phyloP scores from a whole-genome alignment of 2,113 vertebrate species.

The Oceanodroma tethys region DNA sequence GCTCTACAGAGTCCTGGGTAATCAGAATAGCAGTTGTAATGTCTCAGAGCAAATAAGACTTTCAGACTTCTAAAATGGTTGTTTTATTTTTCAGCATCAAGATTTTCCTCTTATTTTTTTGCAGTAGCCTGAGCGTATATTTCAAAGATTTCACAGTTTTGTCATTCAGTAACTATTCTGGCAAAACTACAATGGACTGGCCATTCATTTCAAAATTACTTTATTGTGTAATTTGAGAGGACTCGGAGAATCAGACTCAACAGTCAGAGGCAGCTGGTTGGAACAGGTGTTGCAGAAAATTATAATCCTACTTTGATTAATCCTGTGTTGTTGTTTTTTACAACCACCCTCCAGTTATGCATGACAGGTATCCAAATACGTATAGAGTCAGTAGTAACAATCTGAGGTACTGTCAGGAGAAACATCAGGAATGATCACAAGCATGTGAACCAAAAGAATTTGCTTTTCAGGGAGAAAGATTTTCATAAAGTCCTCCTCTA shows the following conservation, averaged over 20 bases:
- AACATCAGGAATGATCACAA: conserved; percentile 52
- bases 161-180: conserved; percentile 28
- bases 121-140: conserved; percentile 5
- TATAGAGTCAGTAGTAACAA: conserved; percentile 46
- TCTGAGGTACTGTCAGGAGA: conserved; percentile 62
- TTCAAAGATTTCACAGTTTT: conserved; percentile 18
- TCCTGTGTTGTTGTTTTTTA: conserved; percentile 48
- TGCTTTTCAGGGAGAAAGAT: conserved; percentile 7
- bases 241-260: conserved; percentile 49
- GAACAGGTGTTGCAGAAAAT: conserved; percentile 77
- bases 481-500: conserved; percentile 14
- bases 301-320: conserved; percentile 75
- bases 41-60: neutral
- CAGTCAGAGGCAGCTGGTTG: conserved; percentile 69
- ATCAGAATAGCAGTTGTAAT: neutral
- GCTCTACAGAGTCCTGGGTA: neutral
- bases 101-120: neutral
- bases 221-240: conserved; percentile 69
- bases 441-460: conserved; percentile 24
- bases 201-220: conserved; percentile 54
- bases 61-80: neutral
- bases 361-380: conserved; percentile 67
- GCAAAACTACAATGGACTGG: conserved; percentile 19
- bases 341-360: conserved; percentile 51
- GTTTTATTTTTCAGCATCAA: neutral